phyloP scores from a whole-genome alignment of 1,140 invertebrate genomes.

The Fopius arisanus region DNA sequence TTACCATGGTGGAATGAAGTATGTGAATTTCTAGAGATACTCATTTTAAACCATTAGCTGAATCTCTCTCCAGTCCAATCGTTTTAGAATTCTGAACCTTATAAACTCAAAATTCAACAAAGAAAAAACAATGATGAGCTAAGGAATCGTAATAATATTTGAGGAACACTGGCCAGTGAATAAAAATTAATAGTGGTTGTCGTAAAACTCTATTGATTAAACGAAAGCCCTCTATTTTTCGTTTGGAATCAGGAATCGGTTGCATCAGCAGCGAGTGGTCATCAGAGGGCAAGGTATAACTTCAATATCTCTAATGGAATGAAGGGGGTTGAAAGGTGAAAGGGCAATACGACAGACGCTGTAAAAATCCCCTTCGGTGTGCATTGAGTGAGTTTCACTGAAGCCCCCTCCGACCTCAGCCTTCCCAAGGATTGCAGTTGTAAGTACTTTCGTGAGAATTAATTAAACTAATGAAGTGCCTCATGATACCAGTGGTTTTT shows the following conservation, averaged over 20 bases:
- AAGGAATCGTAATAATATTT: neutral
- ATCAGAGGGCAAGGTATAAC: conserved; percentile 31
- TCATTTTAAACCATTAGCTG: neutral
- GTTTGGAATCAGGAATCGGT: neutral
- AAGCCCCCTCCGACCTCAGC: neutral
- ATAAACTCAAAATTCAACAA: neutral
- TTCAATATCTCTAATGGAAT: conserved; percentile 53
- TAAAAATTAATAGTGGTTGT: neutral
- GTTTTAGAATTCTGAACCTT: neutral
- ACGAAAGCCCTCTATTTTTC: neutral
- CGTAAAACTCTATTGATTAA: conserved; percentile 20
- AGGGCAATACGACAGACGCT: neutral
- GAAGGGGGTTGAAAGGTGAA: conserved; percentile 8
- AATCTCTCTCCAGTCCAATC: neutral
- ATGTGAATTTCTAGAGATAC: too few relatives aligned
- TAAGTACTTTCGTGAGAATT: conserved; percentile 43
- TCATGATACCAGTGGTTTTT: conserved; percentile 1
- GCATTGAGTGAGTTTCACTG: conserved; percentile 15
- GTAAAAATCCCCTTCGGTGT: neutral
- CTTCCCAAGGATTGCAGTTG: conserved; percentile 25
- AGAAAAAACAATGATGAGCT: neutral
- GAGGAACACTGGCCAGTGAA: neutral
- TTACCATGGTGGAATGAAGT: too few relatives aligned
- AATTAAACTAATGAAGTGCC: conserved; percentile 51
- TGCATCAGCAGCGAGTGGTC: conserved; percentile 1